Conservation (phyloP, 92 coral and sea anemone genomes). For the Ricordea florida region DNA sequence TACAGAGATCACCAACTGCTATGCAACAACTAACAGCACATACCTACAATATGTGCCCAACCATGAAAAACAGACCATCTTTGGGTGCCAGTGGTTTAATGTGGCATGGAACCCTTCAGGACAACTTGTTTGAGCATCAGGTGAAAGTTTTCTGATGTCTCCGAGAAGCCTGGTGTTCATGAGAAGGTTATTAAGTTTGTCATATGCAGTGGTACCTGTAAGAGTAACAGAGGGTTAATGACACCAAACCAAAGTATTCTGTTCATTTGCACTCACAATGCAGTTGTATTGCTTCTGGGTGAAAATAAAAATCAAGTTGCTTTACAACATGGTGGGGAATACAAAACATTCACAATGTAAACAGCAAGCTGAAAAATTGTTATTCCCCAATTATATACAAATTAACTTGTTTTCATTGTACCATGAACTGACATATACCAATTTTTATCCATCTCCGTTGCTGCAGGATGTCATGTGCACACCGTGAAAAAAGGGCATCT, state of each 20-base stretch:
- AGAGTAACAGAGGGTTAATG: background rate
- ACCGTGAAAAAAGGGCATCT: background rate
- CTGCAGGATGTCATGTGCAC: slow-evolving; percentile 41
- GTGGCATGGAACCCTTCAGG: slow-evolving; percentile 67
- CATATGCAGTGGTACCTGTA: slow-evolving; percentile 8
- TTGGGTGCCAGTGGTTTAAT: slow-evolving; percentile 78
- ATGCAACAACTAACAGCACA: background rate
- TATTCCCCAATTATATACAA: too few species aligned
- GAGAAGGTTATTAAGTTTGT: slow-evolving; percentile 38
- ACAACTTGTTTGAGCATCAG: slow-evolving; percentile 70
- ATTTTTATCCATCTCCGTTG: slow-evolving; percentile 63
- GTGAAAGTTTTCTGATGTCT: slow-evolving; percentile 56
- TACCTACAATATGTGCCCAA: slow-evolving; percentile 37
- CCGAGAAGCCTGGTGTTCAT: slow-evolving; percentile 29
- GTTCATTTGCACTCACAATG: too few species aligned
- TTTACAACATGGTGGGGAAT: too few species aligned
- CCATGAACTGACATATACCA: too few species aligned
- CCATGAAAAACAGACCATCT: slow-evolving; percentile 64
- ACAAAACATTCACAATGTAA: too few species aligned
- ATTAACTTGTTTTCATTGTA: too few species aligned
- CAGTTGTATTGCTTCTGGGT: too few species aligned
- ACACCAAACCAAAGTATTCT: too few species aligned
- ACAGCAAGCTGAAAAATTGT: too few species aligned
- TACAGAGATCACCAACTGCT: too few species aligned
- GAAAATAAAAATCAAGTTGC: too few species aligned